These are phyloP conservation scores for Eucera pruinosa DNA, from an alignment of 2,888 invertebrate species.

Conservation along the genomic window DNA sequence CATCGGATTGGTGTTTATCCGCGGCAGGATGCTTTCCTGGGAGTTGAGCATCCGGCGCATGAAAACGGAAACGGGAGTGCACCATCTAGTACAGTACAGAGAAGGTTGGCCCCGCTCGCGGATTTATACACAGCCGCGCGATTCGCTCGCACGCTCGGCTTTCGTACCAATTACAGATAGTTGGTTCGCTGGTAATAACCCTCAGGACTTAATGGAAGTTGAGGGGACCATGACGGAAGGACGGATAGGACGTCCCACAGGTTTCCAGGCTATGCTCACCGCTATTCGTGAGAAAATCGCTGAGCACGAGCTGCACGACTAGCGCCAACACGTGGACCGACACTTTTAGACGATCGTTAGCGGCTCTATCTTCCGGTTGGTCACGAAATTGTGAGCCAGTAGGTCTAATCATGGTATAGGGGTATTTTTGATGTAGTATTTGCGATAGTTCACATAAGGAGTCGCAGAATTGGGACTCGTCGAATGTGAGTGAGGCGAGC, in stretches of 20 bases:
- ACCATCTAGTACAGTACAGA: conserved; percentile 16
- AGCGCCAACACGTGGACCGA: conserved; percentile 34
- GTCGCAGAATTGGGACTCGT: no score
- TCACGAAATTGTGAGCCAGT: no score
- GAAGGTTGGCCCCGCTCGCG: conserved; percentile 16
- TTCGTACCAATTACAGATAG: conserved; percentile 69
- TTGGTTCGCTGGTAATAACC: conserved; percentile 67
- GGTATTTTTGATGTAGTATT: no score
- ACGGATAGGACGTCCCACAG: conserved; percentile 49
- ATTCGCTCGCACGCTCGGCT: conserved; percentile 59
- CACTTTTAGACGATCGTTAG: no score
- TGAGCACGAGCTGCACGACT: conserved; percentile 37
- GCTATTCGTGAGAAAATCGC: conserved; percentile 53
- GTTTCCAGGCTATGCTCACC: conserved; percentile 18
- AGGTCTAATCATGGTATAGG: no score
- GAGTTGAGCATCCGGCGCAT: conserved; percentile 60
- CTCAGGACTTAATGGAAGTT: conserved; percentile 58
- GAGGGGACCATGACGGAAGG: conserved; percentile 27
- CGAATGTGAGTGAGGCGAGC: no score
- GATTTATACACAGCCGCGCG: conserved; percentile 13
- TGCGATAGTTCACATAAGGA: no score
- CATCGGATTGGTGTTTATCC: conserved; percentile 29
- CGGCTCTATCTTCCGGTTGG: no score
- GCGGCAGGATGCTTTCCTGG: conserved; percentile 38
- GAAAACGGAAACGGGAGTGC: conserved; percentile 64